These are phyloP conservation scores for Myotis vivesi DNA, from an alignment of 2,797 vertebrate genomes.

Conservation along the genomic window DNA sequence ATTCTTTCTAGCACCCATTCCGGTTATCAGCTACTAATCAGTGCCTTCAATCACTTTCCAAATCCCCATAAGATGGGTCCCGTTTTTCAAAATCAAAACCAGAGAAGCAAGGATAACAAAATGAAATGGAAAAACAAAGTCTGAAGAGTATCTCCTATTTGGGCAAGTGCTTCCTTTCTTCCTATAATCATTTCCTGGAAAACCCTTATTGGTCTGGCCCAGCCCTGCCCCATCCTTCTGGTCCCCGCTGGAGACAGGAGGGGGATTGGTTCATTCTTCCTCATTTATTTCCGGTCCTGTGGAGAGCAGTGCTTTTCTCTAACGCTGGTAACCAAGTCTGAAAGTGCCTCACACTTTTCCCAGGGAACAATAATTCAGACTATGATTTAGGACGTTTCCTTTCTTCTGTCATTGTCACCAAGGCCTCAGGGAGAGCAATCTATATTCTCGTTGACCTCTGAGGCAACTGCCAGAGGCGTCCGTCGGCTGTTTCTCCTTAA, in stretches of 20 bases:
- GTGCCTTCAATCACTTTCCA: background rate
- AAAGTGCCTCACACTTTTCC: conserved; percentile 73
- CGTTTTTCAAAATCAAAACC: conserved; percentile 45
- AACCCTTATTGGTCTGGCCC: conserved; percentile 64
- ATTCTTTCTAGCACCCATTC: background rate
- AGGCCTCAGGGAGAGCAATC: conserved; percentile 77
- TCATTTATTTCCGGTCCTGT: conserved; percentile 69
- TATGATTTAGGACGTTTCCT: conserved; percentile 76
- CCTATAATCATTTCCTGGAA: conserved; percentile 45
- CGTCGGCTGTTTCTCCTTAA: conserved; percentile 72
- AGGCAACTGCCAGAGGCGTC: conserved; percentile 74
- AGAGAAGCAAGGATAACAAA: background rate
- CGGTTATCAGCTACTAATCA: background rate
- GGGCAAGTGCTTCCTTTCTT: background rate
- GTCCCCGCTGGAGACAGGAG: conserved; percentile 51
- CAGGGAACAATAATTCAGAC: conserved; percentile 77
- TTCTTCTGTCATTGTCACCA: conserved; percentile 74
- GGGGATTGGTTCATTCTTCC: conserved; percentile 53
- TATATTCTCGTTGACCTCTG: conserved; percentile 76
- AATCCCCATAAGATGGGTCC: background rate
- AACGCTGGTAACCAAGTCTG: conserved; percentile 68
- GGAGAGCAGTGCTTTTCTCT: conserved; percentile 61
- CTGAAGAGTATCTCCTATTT: background rate
- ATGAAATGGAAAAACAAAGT: background rate
- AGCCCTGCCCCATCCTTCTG: background rate